Evolutionary conservation across 1,140 invertebrate genomes (phyloP), one percentile per base, ranked within the genome.

Genomic region (Goniozus legneri): DNA sequence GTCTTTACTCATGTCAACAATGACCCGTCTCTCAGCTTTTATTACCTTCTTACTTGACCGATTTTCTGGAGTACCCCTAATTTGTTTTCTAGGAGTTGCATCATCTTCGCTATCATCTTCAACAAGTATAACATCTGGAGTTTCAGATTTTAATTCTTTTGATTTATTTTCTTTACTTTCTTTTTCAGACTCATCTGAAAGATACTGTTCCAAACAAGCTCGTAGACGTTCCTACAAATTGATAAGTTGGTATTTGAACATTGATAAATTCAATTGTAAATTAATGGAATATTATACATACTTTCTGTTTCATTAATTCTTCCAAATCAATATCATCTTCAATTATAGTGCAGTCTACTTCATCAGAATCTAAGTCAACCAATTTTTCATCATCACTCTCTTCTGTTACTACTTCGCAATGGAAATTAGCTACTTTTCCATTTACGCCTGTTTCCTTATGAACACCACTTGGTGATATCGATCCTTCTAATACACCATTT

Each of bases 251-350:
- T 2, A n/a, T 8, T 44, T 18, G 34, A 37, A 35, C 16, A 18
- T 43, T 6, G 15, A 42, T 42, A 12, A 35, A 32, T 33, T 41
- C 15, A 10, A 30, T 49, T 49, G 19, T 19, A 35, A 4, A 40
- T 40, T 12, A 35, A 27, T 12, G 20, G 20, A 30, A 22, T 18
- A 30, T 6, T 19, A 12, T 32, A 40, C 45, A 47, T 66, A 88
- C 88, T 74, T 92, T 92, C 69, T 92, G 89, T 60, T 85, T 85
- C 88, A 92, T 92, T 47, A 93, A 72, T 52, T 92, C 90, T 65
- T 92, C 90, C 6, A 92, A 71, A 71, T 92, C 90, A 47, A 92
- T 84, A 57, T 92, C 90, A 63, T 91, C 88, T 67, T 91, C 88
- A 43, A 89, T 84, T 19, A 89, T 81, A 4, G 81, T 80, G 42